Conservation (phyloP, 2,888 invertebrate species). For the Drosophila sordidula region DNA sequence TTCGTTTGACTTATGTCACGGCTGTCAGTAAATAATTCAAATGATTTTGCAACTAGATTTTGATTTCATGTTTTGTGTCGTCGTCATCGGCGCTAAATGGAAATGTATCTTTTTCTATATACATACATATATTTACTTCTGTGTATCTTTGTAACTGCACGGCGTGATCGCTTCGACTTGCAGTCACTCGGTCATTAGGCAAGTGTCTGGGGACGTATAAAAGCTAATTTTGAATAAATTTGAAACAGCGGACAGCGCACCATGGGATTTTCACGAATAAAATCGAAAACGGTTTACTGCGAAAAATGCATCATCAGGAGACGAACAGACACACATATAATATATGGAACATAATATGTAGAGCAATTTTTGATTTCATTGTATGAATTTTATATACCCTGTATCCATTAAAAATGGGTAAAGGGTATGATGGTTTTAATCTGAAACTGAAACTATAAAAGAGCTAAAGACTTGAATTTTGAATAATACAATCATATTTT, state of each 20-base stretch:
- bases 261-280: constrained; percentile 34
- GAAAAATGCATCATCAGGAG: constrained; percentile 36
- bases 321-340: constrained; percentile 11
- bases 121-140: constrained; percentile 11
- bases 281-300: constrained; percentile 21
- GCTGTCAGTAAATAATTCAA: constrained; percentile 67
- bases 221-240: constrained; percentile 28
- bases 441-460: too few species aligned
- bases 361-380: constrained; percentile 39
- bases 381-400: constrained; percentile 23
- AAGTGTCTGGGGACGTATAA: constrained; percentile 55
- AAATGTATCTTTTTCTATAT: constrained; percentile 47
- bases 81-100: constrained; percentile 42
- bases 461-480: too few species aligned
- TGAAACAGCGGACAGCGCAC: constrained; percentile 3
- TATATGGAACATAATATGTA: constrained; percentile 25
- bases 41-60: constrained; percentile 71
- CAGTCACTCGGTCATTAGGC: constrained; percentile 46
- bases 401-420: background rate
- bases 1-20: constrained; percentile 56
- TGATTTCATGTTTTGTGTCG: constrained; percentile 59
- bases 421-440: too few species aligned
- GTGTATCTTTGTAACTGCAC: constrained; percentile 21
- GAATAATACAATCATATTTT: too few species aligned
- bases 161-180: constrained; percentile 19